Evolutionary conservation across 1,140 invertebrate species (phyloP), one percentile per base, ranked within the genome.

Genomic region (Thaumatotibia leucotreta): DNA sequence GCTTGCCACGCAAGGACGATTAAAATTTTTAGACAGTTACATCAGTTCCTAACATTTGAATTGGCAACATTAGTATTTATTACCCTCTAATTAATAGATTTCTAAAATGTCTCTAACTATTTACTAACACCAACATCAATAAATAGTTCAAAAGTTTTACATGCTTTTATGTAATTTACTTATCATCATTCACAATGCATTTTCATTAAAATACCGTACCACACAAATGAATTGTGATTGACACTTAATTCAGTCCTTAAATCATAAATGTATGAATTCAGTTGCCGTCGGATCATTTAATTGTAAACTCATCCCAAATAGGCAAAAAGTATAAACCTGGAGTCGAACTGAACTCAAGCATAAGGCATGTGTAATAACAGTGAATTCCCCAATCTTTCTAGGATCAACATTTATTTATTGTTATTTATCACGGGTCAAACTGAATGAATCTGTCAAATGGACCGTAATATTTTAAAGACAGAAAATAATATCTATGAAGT

Each of bases 381-480:
- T 58, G 24, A 29, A 29, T 27, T 29, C 29, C 20, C 5, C 29
- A 31, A 58, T 58, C 24, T 27, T 29, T 17, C 52, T 4, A 14
- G 17, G 29, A 10, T 31, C 52, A 29, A 8, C 52, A 1, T 29
- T 31, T 6, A 54, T 24, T 58, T 14, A 58, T 58, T 29, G 24
- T 17, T 20, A 45, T 17, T 45, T 17, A 29, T 14, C 23, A 58
- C 52, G 27, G 24, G 24, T 58, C 52, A 29, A 58, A 58, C 29
- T 27, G 52, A 58, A 58, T 58, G 52, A 58, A 58, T 58, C 24
- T 58, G 27, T 58, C 52, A 81, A 80, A 84, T 86, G 84, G 80
- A 84, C 84, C 71, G 74, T 78, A 72, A 63, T 74, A 75, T 66
- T 63, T 68, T 72, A 63, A 71, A 80, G 67, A 73, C 69, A 81